A percentile compares a stretch with the other conserved stretches of the same genome.
These are phyloP conservation scores for Cephalopachus bancanus DNA, from an alignment of 2,797 vertebrate genomes.

Conservation along the genomic window DNA sequence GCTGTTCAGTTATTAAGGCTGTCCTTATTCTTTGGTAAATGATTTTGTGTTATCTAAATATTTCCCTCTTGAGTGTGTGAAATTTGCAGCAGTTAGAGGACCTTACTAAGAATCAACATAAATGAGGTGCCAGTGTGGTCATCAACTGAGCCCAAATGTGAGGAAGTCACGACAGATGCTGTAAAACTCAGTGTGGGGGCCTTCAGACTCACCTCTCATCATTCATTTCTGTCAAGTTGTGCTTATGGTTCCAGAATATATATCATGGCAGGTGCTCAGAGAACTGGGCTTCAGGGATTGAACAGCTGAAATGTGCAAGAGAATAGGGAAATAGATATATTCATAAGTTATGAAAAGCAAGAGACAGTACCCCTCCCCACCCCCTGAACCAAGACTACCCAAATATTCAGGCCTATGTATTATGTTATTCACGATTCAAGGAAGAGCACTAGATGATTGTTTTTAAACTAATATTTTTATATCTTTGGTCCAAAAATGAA, in stretches of 20 bases:
- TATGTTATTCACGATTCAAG: not conserved
- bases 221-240: not conserved
- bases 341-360: not conserved
- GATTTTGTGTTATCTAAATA: not conserved
- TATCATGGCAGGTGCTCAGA: not conserved
- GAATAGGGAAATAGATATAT: not conserved
- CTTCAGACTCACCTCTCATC: not conserved
- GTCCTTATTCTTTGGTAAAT: not conserved
- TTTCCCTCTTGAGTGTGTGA: not conserved
- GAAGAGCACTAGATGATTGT: not conserved
- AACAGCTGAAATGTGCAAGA: slow-evolving; percentile 1
- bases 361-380: not conserved
- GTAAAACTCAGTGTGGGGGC: not conserved
- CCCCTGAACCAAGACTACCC: not conserved
- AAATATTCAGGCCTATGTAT: not conserved
- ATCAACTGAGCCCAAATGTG: not conserved
- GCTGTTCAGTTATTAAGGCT: not conserved
- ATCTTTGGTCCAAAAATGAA: not conserved
- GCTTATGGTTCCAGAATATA: not conserved
- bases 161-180: slow-evolving; percentile 4
- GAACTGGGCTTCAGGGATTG: not conserved
- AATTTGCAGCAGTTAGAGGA: not conserved
- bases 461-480: slow-evolving; percentile 23
- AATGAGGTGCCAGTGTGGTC: not conserved
- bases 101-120: slow-evolving; percentile 21